Percentiles rank a stretch among this genome's conserved stretches.
phyloP scores from a whole-genome alignment of 1,140 invertebrate species.

The Leptinotarsa lineolata region DNA sequence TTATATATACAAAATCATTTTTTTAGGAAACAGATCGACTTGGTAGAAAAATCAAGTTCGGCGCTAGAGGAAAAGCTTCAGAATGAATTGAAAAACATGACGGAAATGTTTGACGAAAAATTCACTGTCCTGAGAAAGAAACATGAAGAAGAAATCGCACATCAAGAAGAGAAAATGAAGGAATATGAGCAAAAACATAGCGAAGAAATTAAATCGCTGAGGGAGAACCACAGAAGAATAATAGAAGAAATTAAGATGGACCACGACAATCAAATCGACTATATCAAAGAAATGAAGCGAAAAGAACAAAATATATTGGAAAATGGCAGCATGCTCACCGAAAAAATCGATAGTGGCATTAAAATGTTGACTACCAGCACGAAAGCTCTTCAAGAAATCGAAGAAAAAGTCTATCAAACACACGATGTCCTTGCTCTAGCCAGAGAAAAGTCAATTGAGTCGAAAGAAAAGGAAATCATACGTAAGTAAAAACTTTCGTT shows the following conservation, averaged over 20 bases:
- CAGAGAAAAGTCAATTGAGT: conserved; percentile 53
- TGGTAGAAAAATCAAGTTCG: conserved; percentile 56
- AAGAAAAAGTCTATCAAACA: conserved; percentile 50
- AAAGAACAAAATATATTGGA: conserved; percentile 53
- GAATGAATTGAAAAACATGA: conserved; percentile 51
- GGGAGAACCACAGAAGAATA: conserved; percentile 54
- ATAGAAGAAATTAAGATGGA: conserved; percentile 54
- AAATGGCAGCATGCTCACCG: conserved; percentile 55
- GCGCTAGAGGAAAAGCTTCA: conserved; percentile 57
- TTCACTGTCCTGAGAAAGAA: conserved; percentile 44
- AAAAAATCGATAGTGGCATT: conserved; percentile 56
- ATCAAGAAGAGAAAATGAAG: conserved; percentile 55
- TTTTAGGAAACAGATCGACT: conserved; percentile 57
- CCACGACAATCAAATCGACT: conserved; percentile 54
- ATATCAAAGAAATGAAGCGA: conserved; percentile 56
- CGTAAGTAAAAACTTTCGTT: conserved; percentile 39
- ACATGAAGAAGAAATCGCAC: conserved; percentile 50
- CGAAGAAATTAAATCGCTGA: conserved; percentile 54
- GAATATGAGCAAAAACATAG: conserved; percentile 52
- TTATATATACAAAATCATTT: neutral
- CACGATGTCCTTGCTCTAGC: conserved; percentile 51
- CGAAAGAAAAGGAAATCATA: conserved; percentile 53
- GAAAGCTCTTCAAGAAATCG: conserved; percentile 46
- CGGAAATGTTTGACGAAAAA: conserved; percentile 53
- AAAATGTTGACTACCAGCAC: conserved; percentile 51